Evolutionary conservation across 2,797 vertebrate species (phyloP), one percentile per base, ranked within the genome.

Genomic region (Propithecus perrieri): DNA sequence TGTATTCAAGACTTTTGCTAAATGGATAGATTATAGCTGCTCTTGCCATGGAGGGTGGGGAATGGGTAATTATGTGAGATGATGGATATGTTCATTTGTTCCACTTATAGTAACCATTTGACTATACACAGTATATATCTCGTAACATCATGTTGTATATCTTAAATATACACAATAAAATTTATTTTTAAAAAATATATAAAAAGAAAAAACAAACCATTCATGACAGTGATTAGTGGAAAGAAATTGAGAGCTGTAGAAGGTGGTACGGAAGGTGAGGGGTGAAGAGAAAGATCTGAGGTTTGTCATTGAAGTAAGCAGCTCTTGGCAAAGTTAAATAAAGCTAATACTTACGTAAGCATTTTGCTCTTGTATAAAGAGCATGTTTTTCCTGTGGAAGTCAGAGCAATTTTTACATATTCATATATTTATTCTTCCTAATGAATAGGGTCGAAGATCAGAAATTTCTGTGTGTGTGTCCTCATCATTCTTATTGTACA

Each of bases 351-450:
- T 75, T 69, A 28, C 2, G 6, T 28, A 43, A 86, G 79, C 63
- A 83, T 92, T 92, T 92, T 76, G 46, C 53, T 69, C 18, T 72
- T 20, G 1, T 50, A 41, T 50, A 65, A 71, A 95, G 24, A 69
- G 35, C 14, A n/a, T 30, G 10, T 50, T 69, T 41, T 72, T 48
- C 26, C 63, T 88, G 11, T 61, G 38, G 35, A 75, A 91, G 74
- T 95, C 57, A 69, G 84, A 48, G 72, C 53, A 93, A n/a, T 92
- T 89, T 94, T 86, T 89, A 67, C 43, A 14, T 71, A 65, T 7
- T 89, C 28, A 20, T 35, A 2, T 55, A 88, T 92, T 50, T 94
- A 81, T 76, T 72, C 72, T 91, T 91, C 50, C 43, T 67, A 20
- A 33, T 30, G 22, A 89, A 33, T 63, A 83, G 20, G 18, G 26